These are phyloP conservation scores for Atherix ibis DNA, from an alignment of 2,888 invertebrate species.

Conservation along the genomic window DNA sequence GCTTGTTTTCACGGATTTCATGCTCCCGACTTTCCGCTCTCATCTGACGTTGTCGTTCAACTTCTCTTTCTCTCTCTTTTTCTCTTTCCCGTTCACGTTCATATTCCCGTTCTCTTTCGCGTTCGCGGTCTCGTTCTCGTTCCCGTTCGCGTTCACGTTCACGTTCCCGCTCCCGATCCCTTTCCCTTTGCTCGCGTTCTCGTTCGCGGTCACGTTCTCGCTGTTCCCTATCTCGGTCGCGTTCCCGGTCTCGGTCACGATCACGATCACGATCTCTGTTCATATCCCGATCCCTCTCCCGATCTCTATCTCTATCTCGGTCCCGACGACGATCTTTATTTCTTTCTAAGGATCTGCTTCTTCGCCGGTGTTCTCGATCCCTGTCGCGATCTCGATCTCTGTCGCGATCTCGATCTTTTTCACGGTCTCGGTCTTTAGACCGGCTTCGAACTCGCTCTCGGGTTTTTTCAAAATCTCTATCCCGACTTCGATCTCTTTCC, in stretches of 20 bases:
- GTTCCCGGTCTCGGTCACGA: constrained; percentile 11
- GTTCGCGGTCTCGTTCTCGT: constrained; percentile 38
- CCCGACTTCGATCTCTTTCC: too few relatives aligned
- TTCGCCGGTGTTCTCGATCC: constrained; percentile 26
- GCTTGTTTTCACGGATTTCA: constrained; percentile 16
- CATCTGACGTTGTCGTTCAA: constrained; percentile 24
- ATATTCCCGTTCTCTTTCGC: constrained; percentile 36
- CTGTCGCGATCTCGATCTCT: constrained; percentile 13
- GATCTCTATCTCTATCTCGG: constrained; percentile 8
- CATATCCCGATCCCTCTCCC: constrained; percentile 9
- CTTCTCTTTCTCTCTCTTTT: constrained; percentile 34
- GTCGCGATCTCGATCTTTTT: constrained; percentile 20
- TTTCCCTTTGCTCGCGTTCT: constrained; percentile 15
- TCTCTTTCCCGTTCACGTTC: constrained; percentile 30
- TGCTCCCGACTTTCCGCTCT: background rate
- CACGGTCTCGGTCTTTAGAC: constrained; percentile 12
- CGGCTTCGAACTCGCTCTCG: too few relatives aligned
- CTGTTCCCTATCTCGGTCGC: constrained; percentile 9
- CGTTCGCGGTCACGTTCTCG: constrained; percentile 16
- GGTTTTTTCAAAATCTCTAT: too few relatives aligned
- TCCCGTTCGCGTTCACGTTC: constrained; percentile 34
- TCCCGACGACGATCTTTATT: constrained; percentile 15
- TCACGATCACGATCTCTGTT: constrained; percentile 14
- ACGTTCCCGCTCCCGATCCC: constrained; percentile 24
- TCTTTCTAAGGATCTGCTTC: constrained; percentile 12